These are phyloP conservation scores for Anagrus nilaparvatae DNA, from an alignment of 1,140 invertebrate genomes.

Conservation along the genomic window DNA sequence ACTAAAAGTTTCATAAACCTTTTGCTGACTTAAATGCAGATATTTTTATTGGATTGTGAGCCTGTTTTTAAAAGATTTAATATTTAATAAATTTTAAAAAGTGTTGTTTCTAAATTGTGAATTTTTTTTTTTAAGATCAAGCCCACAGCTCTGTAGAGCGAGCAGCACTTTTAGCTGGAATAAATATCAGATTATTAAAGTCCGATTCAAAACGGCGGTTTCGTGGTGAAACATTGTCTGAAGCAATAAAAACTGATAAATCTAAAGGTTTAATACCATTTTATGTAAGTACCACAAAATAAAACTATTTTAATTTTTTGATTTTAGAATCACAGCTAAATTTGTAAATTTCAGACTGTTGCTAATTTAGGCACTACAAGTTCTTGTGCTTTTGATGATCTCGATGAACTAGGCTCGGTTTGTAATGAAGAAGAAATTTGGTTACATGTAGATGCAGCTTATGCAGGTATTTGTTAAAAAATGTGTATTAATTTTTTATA, in stretches of 20 bases:
- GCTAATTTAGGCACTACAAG: constrained; percentile 84
- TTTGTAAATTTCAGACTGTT: constrained; percentile 50
- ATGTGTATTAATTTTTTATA: no score
- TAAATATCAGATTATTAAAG: constrained; percentile 69
- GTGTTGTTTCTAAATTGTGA: constrained; percentile 5
- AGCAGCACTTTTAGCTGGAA: constrained; percentile 81
- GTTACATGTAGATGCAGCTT: constrained; percentile 91
- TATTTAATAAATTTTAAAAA: no score
- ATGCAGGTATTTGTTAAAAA: constrained; percentile 81
- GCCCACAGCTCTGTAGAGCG: constrained; percentile 91
- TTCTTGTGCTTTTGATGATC: constrained; percentile 77
- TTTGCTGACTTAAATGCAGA: no score
- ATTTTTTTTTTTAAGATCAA: constrained; percentile 52
- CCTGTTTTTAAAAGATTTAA: neutral
- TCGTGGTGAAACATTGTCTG: constrained; percentile 66
- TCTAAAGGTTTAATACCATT: constrained; percentile 78
- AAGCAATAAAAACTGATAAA: constrained; percentile 73
- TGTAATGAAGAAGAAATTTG: constrained; percentile 67
- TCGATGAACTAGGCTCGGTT: constrained; percentile 76
- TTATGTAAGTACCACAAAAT: constrained; percentile 55
- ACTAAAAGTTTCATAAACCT: no score
- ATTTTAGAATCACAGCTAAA: neutral
- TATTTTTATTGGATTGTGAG: no score
- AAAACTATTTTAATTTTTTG: neutral
- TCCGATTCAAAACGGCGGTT: constrained; percentile 70